A percentile compares a stretch with the other conserved stretches of the same genome.
These are phyloP conservation scores for Patagioenas fasciata DNA, from an alignment of 2,113 vertebrate species.

Conservation along the genomic window DNA sequence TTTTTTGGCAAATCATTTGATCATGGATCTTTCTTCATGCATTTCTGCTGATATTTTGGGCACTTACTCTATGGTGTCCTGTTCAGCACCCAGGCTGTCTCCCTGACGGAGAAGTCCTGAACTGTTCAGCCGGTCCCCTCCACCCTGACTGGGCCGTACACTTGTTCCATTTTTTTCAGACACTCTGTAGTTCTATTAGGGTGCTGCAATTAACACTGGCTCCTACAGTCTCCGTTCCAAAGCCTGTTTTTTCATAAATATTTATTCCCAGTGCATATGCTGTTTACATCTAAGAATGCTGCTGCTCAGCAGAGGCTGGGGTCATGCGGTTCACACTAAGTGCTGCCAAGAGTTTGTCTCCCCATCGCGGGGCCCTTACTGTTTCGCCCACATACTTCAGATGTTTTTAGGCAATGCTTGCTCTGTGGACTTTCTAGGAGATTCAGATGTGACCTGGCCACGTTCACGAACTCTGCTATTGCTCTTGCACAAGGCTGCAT, in stretches of 20 bases:
- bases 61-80: neutral
- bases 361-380: neutral
- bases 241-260: neutral
- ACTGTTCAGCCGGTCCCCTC: neutral
- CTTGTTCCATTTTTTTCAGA: neutral
- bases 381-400: neutral
- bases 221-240: neutral
- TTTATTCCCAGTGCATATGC: slow-evolving; percentile 20
- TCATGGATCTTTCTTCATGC: neutral
- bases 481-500: neutral
- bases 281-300: slow-evolving; percentile 17
- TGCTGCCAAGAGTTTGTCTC: neutral
- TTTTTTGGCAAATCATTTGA: neutral
- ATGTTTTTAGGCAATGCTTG: neutral
- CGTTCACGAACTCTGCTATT: neutral
- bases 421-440: neutral
- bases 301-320: neutral
- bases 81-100: neutral
- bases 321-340: neutral
- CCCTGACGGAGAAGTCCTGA: neutral
- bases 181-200: neutral
- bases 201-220: slow-evolving; percentile 2
- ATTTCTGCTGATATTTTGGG: neutral
- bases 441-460: neutral
- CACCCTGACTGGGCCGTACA: neutral